phyloP scores from a whole-genome alignment of 2,888 invertebrate genomes.

The Phytoseiulus persimilis region DNA sequence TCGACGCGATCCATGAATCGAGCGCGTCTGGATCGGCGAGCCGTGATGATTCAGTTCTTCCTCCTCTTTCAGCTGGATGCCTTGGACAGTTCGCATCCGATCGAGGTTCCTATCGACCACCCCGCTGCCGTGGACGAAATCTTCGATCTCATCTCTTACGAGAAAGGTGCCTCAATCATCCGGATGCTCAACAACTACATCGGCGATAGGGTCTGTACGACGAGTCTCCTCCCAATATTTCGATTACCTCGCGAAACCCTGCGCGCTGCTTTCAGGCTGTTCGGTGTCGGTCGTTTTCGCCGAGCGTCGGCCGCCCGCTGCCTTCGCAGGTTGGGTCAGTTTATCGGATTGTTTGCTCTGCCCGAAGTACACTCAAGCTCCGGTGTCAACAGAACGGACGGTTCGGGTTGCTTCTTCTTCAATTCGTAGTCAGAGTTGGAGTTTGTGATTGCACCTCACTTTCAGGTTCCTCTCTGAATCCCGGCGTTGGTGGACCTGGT shows the following conservation, averaged over 20 bases:
- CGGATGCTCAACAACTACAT: slow-evolving; percentile 89
- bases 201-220: slow-evolving; percentile 62
- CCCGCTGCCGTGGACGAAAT: slow-evolving; percentile 94
- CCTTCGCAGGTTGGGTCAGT: too few relatives aligned
- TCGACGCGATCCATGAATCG: neutral
- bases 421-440: neutral
- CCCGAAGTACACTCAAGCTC: neutral
- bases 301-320: too few relatives aligned
- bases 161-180: slow-evolving; percentile 87
- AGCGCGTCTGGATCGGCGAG: too few relatives aligned
- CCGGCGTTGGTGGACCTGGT: neutral
- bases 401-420: neutral
- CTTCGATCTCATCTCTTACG: slow-evolving; percentile 93
- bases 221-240: too few relatives aligned
- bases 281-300: too few relatives aligned
- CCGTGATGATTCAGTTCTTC: neutral
- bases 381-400: neutral
- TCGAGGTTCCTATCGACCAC: slow-evolving; percentile 82
- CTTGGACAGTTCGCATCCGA: slow-evolving; percentile 85
- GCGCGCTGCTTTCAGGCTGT: too few relatives aligned
- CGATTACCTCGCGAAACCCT: too few relatives aligned
- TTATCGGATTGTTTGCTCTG: neutral
- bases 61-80: slow-evolving; percentile 60
- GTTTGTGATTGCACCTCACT: neutral
- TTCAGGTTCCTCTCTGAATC: neutral